phyloP scores from a whole-genome alignment of 2,797 vertebrate genomes.

The Ataeniobius toweri region DNA sequence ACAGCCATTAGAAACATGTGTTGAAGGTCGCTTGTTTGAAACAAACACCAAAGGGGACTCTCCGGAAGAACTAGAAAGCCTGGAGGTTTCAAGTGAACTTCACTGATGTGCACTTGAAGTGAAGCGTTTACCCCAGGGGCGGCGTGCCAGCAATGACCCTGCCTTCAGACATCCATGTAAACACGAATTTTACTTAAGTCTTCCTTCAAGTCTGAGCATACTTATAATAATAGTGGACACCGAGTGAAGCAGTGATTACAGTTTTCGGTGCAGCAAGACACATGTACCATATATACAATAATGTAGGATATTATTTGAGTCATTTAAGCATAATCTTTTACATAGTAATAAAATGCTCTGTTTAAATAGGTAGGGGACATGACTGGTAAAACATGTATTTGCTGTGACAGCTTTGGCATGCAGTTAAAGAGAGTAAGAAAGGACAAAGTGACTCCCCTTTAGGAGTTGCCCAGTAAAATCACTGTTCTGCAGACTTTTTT shows the following conservation, averaged over 20 bases:
- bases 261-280: conserved; percentile 12
- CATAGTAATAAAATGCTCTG: conserved; percentile 45
- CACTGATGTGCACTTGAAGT: conserved; percentile 60
- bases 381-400: conserved; percentile 34
- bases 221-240: conserved; percentile 22
- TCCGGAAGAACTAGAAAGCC: conserved; percentile 36
- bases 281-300: conserved; percentile 38
- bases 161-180: conserved; percentile 27
- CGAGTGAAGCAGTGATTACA: conserved; percentile 13
- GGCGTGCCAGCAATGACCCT: conserved; percentile 25
- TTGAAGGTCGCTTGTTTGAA: conserved; percentile 62
- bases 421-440: conserved; percentile 16
- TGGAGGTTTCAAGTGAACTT: conserved; percentile 32
- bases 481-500: conserved; percentile 22
- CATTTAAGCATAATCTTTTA: conserved; percentile 59
- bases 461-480: conserved; percentile 43
- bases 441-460: conserved; percentile 41
- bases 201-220: conserved; percentile 12
- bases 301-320: conserved; percentile 46
- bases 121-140: conserved; percentile 53
- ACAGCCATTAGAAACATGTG: conserved; percentile 42
- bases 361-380: conserved; percentile 51
- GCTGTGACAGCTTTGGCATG: conserved; percentile 48
- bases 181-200: conserved; percentile 35
- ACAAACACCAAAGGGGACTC: conserved; percentile 46